Percentiles rank a stretch among this genome's conserved stretches.
Evolutionary conservation across 2,797 vertebrate genomes (phyloP).

Genomic region (Falco berigora): DNA sequence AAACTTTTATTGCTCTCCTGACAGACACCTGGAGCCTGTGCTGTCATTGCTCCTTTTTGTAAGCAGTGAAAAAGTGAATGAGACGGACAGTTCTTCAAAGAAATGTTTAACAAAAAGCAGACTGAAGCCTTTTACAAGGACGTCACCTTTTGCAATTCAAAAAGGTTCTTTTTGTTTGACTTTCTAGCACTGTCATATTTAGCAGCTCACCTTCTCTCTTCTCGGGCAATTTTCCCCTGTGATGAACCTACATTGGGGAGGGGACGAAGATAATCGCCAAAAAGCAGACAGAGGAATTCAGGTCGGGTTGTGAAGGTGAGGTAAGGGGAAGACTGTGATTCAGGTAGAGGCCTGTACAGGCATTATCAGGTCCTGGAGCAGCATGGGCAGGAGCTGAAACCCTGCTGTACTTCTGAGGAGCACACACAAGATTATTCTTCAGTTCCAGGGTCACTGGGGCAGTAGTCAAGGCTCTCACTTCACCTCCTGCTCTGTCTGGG

Average conservation of each 20-base stretch:
- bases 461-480: neutral
- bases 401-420: slow-evolving; percentile 6
- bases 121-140: slow-evolving; percentile 31
- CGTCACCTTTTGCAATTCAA: slow-evolving; percentile 20
- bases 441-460: neutral
- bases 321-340: neutral
- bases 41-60: slow-evolving; percentile 42
- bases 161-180: slow-evolving; percentile 25
- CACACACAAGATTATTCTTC: neutral
- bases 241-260: neutral
- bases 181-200: neutral
- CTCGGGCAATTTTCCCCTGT: neutral
- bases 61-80: slow-evolving; percentile 7
- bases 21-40: slow-evolving; percentile 58
- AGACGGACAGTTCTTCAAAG: neutral
- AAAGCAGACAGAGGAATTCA: neutral
- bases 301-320: neutral
- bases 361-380: neutral
- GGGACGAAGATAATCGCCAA: neutral
- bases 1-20: slow-evolving; percentile 39
- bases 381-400: neutral
- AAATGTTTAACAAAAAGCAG: slow-evolving; percentile 47
- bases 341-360: neutral
- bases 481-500: neutral
- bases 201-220: neutral